These are phyloP conservation scores for Polyommatus iphigenia DNA, from an alignment of 2,888 invertebrate genomes.

Conservation along the genomic window DNA sequence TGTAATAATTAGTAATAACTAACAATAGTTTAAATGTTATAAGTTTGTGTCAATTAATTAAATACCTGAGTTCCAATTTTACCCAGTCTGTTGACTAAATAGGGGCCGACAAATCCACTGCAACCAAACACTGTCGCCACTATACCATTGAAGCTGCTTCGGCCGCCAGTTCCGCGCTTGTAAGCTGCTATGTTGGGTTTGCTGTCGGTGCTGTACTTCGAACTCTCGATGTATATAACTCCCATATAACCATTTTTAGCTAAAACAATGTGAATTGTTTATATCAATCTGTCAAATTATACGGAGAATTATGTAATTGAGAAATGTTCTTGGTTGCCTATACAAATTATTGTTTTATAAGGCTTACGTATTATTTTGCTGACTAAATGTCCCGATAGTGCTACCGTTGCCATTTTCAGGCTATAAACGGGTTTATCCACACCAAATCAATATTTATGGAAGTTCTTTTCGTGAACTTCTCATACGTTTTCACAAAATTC, in stretches of 20 bases:
- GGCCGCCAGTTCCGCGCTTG: constrained; percentile 93
- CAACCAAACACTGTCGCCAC: constrained; percentile 99
- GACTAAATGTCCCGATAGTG: constrained; percentile 62
- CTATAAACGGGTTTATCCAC: constrained; percentile 37
- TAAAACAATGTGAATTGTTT: constrained; percentile 42
- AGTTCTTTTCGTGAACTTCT: constrained; percentile 20
- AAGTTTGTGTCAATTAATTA: background rate
- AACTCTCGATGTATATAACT: constrained; percentile 69
- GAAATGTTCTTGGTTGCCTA: background rate
- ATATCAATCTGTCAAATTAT: constrained; percentile 25
- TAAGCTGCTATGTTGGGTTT: constrained; percentile 83
- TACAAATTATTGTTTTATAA: background rate
- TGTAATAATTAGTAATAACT: too few relatives aligned
- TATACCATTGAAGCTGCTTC: constrained; percentile 97
- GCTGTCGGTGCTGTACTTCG: constrained; percentile 78
- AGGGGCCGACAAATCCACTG: constrained; percentile 93
- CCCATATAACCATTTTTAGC: constrained; percentile 66
- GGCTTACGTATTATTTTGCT: constrained; percentile 67
- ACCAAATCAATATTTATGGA: background rate
- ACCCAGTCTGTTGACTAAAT: constrained; percentile 94
- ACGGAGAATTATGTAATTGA: constrained; percentile 61
- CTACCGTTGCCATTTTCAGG: constrained; percentile 70
- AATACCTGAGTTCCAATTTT: constrained; percentile 89
- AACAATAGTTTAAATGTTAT: too few relatives aligned
- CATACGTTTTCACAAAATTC: constrained; percentile 8